A percentile compares a stretch with the other conserved stretches of the same genome.
phyloP scores from a whole-genome alignment of 64 coral and sea anemone genomes.

The Acropora yongei region DNA sequence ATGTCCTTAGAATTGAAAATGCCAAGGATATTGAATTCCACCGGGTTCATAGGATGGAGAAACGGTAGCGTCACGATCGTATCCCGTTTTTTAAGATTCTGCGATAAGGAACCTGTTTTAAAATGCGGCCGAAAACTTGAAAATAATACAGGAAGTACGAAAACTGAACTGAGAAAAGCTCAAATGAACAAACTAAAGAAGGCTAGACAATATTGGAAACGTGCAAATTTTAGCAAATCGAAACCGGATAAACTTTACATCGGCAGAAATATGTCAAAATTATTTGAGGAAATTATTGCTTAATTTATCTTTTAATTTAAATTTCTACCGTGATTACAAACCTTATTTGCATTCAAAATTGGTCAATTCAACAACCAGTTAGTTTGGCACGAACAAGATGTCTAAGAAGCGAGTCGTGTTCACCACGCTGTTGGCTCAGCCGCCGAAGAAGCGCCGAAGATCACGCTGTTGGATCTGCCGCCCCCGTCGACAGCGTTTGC shows the following conservation, averaged over 20 bases:
- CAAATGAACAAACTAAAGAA: neutral
- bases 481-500: too few species aligned
- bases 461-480: too few species aligned
- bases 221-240: neutral
- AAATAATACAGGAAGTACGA: neutral
- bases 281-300: too few species aligned
- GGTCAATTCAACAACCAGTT: too few species aligned
- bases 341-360: too few species aligned
- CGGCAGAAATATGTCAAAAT: neutral
- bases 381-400: too few species aligned
- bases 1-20: slow-evolving; percentile 15
- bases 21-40: slow-evolving; percentile 29
- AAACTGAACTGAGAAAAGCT: neutral
- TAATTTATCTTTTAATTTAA: too few species aligned
- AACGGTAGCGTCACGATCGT: neutral
- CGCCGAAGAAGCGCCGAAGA: too few species aligned
- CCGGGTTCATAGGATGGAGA: neutral
- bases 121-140: neutral
- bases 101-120: neutral
- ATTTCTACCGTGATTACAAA: too few species aligned
- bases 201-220: neutral
- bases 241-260: neutral
- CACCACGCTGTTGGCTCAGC: too few species aligned
- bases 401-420: too few species aligned
- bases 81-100: slow-evolving; percentile 4